Evolutionary conservation across 2,797 vertebrate genomes (phyloP).

Genomic region (Setipinna tenuifilis): DNA sequence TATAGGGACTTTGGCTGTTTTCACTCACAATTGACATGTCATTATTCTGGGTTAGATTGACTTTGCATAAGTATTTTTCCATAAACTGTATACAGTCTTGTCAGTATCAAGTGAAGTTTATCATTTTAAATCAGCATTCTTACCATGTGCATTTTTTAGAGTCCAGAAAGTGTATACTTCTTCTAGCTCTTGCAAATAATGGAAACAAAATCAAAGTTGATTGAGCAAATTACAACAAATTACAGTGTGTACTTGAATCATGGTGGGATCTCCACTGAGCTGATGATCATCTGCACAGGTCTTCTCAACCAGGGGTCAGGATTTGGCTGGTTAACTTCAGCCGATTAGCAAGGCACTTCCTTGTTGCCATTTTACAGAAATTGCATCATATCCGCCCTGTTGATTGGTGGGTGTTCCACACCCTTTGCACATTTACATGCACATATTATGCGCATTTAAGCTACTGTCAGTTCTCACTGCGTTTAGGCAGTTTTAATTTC

Average conservation of each 20-base stretch:
- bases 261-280: neutral
- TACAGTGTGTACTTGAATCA: neutral
- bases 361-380: no score
- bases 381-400: no score
- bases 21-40: neutral
- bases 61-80: neutral
- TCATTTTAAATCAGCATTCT: neutral
- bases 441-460: no score
- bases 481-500: neutral
- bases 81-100: neutral
- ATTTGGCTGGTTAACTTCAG: no score
- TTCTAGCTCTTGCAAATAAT: neutral
- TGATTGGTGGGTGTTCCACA: no score
- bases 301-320: no score
- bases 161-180: neutral
- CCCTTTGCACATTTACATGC: neutral
- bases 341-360: no score
- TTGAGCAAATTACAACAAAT: neutral
- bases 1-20: neutral
- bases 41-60: neutral
- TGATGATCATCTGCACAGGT: neutral
- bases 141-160: slow-evolving; percentile 8
- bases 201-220: neutral
- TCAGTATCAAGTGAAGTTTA: neutral
- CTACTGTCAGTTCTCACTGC: neutral